Evolutionary conservation across 2,797 vertebrate genomes (phyloP).

Genomic region (Acanthiza pusilla): DNA sequence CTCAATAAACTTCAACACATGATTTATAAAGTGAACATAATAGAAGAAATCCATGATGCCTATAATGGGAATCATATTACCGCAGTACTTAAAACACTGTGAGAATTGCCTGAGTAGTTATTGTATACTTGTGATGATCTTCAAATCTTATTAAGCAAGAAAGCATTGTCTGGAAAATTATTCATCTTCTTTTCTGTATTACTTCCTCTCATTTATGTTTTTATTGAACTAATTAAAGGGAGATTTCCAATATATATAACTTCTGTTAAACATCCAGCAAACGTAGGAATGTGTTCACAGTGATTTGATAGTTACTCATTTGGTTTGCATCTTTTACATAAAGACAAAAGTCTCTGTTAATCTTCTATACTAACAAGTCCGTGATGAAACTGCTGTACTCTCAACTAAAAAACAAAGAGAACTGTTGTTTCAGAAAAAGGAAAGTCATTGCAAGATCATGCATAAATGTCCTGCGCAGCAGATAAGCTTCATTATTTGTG

Average conservation of each 20-base stretch:
- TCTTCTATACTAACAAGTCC: neutral
- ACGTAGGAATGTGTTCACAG: slow-evolving; percentile 10
- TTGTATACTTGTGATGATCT: slow-evolving; percentile 28
- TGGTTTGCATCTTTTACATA: slow-evolving; percentile 21
- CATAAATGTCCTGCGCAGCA: neutral
- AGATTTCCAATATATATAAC: slow-evolving; percentile 55
- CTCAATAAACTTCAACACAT: slow-evolving; percentile 22
- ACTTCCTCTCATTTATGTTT: slow-evolving; percentile 60
- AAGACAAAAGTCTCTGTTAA: slow-evolving; percentile 16
- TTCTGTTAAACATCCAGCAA: slow-evolving; percentile 46
- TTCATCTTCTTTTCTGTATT: slow-evolving; percentile 51
- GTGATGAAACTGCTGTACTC: neutral
- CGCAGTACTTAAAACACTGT: neutral
- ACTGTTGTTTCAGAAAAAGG: neutral
- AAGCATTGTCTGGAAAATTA: slow-evolving; percentile 56
- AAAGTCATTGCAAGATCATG: neutral
- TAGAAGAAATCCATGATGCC: neutral
- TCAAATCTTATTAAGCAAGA: slow-evolving; percentile 66
- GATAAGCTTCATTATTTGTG: neutral
- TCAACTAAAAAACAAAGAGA: neutral
- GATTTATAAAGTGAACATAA: slow-evolving; percentile 34
- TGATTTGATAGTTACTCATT: slow-evolving; percentile 50
- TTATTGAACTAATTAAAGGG: slow-evolving; percentile 68
- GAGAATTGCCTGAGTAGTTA: slow-evolving; percentile 37
- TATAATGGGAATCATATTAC: neutral